Base-by-base conservation (phyloP, 2,113 vertebrate genomes). In the Strix uralensis region DNA sequence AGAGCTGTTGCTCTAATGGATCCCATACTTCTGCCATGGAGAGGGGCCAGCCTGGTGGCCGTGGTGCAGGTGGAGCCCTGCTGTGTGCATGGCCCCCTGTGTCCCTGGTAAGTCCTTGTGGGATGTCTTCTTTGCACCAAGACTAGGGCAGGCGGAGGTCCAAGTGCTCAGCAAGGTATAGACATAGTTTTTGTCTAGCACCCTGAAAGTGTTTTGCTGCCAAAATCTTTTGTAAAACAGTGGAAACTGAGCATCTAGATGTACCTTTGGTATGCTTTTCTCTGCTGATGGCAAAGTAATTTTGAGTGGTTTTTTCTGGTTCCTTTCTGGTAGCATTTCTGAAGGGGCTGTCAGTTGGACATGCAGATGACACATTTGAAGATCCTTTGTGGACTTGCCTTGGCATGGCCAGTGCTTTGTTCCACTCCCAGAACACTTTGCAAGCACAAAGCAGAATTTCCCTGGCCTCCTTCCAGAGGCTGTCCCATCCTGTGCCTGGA, bases 51-150 rank as follows among this genome's bases (percentile, higher is more conserved):
- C 4, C 3, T 58, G 55, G 27, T 65, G 70, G 73, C 61, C 0
- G 0, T 34, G 49, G 71, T 1, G 4, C 1, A 0, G 2, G 36
- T 40, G 58, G 54, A 21, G 42, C 61, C 22, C 44, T 4, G 0
- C 7, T 15, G 63, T 46, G 54, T 13, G 7, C 18, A 15, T n/a
- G 44, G n/a, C 30, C 22, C 36, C 5, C 0, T 23, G 70, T 2
- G 1, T 49, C 51, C 30, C 30, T 0, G 0, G 4, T 54, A 51
- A 36, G 13, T 55, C 47, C 34, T 30, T 61, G 10, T 3, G 1
- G 82, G 47, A 17, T 52, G 23, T 32, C 32, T 25, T 86, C 58
- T 79, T 58, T 21, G 22, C 38, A 51, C 26, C 26, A 13, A 38
- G 42, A 17, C 59, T 47, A 42, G 47, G 29, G 40, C 72, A 13